Evolutionary conservation across 2,113 vertebrate species (phyloP).

Genomic region (Oryzias curvinotus): DNA sequence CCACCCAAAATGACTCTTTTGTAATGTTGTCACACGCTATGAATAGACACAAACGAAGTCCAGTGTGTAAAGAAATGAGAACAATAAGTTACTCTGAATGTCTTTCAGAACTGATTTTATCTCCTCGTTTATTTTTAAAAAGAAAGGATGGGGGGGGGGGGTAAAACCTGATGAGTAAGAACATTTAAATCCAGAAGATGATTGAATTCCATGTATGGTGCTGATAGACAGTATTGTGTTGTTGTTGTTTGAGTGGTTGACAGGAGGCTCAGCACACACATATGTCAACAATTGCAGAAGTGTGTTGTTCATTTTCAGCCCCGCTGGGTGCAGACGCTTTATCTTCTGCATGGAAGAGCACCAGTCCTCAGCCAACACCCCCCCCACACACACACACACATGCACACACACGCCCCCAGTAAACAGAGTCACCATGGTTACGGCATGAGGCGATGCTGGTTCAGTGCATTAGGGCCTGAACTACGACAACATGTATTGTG

Average conservation of each 20-base stretch:
- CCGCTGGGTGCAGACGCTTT: conserved; percentile 46
- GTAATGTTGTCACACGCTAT: too few relatives aligned
- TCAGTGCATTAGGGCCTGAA: conserved; percentile 53
- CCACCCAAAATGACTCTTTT: too few relatives aligned
- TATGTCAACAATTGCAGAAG: conserved; percentile 14
- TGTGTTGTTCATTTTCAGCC: conserved; percentile 47
- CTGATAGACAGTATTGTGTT: conserved; percentile 26
- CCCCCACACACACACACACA: background rate
- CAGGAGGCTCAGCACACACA: conserved; percentile 18
- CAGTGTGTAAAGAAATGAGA: too few relatives aligned
- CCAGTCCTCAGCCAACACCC: conserved; percentile 24
- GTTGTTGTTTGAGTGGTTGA: conserved; percentile 12
- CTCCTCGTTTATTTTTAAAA: too few relatives aligned
- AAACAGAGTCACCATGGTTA: conserved; percentile 59
- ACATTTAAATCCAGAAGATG: background rate
- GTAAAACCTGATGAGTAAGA: background rate
- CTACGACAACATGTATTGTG: conserved; percentile 58
- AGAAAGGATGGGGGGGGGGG: too few relatives aligned
- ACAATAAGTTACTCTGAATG: too few relatives aligned
- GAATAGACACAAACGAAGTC: too few relatives aligned
- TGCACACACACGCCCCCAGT: conserved; percentile 20
- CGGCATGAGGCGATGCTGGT: conserved; percentile 30
- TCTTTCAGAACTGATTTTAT: too few relatives aligned
- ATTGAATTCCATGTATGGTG: conserved; percentile 9
- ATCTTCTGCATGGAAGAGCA: conserved; percentile 50